These are phyloP conservation scores for Dolichomitus sp. DNA, from an alignment of 2,888 invertebrate genomes.

Conservation along the genomic window DNA sequence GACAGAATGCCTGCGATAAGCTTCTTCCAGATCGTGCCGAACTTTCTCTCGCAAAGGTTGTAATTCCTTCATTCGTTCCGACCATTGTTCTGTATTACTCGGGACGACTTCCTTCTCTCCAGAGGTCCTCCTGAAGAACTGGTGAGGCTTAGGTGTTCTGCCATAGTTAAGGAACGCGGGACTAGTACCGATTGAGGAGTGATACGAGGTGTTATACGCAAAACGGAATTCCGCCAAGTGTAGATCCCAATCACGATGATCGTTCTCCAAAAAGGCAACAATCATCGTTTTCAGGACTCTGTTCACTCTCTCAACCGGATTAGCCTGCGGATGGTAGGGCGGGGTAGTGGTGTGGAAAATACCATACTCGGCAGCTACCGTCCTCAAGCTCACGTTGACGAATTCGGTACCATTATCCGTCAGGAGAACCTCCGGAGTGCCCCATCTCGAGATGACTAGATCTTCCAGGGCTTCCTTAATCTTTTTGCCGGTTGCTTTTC, in stretches of 20 bases:
- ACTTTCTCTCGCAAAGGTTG: slow-evolving; percentile 13
- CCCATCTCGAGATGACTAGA: slow-evolving; percentile 5
- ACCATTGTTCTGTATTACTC: background rate
- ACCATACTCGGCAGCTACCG: slow-evolving; percentile 5
- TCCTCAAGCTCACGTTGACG: slow-evolving; percentile 11
- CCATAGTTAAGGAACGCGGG: slow-evolving; percentile 33
- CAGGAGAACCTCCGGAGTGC: slow-evolving; percentile 35
- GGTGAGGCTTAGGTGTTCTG: slow-evolving; percentile 6
- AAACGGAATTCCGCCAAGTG: slow-evolving; percentile 32
- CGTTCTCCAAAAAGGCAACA: slow-evolving; percentile 31
- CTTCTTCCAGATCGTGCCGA: slow-evolving; percentile 11
- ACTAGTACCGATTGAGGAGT: background rate
- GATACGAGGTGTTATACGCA: slow-evolving; percentile 38
- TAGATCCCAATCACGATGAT: slow-evolving; percentile 69
- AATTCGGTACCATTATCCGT: slow-evolving; percentile 71
- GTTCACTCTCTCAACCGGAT: background rate
- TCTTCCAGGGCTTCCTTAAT: slow-evolving; percentile 3
- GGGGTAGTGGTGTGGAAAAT: slow-evolving; percentile 39
- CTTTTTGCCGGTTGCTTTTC: background rate
- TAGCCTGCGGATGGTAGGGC: slow-evolving; percentile 19
- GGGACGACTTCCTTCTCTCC: background rate
- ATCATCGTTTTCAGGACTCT: slow-evolving; percentile 8
- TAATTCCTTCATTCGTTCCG: background rate
- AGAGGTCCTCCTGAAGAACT: background rate
- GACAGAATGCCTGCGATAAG: background rate